Percentiles rank a stretch among this genome's conserved stretches.
phyloP scores from a whole-genome alignment of 2,797 vertebrate species.

The Pterois miles region DNA sequence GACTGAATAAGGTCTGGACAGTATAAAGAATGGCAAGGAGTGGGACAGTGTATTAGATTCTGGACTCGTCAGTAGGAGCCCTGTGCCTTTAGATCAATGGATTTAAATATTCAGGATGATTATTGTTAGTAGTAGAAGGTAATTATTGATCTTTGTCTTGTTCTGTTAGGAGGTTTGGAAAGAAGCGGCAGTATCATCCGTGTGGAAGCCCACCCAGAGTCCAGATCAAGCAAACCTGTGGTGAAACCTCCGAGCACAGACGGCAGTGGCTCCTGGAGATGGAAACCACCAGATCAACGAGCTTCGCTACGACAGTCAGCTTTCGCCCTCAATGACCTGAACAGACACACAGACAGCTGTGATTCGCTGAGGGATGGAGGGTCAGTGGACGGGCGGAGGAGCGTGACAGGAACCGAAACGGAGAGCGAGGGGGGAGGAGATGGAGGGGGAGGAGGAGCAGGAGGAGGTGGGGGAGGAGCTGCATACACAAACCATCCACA shows the following conservation, averaged over 20 bases:
- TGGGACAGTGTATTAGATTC: too few relatives aligned
- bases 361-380: conserved; percentile 91
- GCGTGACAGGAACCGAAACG: conserved; percentile 85
- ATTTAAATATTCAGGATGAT: background rate
- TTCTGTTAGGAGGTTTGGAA: conserved; percentile 66
- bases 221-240: conserved; percentile 84
- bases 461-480: conserved; percentile 25
- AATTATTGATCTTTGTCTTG: conserved; percentile 4
- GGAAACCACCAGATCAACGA: conserved; percentile 91
- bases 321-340: conserved; percentile 91
- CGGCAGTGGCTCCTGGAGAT: conserved; percentile 94
- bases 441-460: conserved; percentile 29
- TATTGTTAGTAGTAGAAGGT: background rate
- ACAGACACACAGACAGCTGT: conserved; percentile 91
- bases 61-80: background rate
- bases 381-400: conserved; percentile 87
- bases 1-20: too few relatives aligned
- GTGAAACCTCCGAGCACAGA: conserved; percentile 92
- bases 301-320: conserved; percentile 87
- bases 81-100: background rate
- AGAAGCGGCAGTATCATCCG: conserved; percentile 87
- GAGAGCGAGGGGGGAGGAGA: conserved; percentile 72
- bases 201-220: conserved; percentile 93
- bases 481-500: conserved; percentile 66
- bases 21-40: too few relatives aligned